Percentiles rank a stretch among this genome's conserved stretches.
phyloP scores from a whole-genome alignment of 2,113 vertebrate genomes.

The Polypterus senegalus region DNA sequence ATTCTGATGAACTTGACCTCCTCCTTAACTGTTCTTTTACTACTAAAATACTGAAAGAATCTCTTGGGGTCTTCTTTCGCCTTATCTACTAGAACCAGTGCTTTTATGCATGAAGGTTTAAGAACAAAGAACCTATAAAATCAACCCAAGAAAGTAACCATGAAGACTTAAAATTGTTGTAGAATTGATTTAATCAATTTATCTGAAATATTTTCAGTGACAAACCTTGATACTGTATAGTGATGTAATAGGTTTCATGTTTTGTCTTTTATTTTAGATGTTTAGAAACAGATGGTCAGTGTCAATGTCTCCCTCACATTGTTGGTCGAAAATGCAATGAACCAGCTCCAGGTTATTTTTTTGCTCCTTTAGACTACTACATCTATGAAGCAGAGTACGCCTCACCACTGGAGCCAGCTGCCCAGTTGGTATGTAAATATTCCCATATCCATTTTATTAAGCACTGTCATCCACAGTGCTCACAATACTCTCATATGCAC shows the following conservation, averaged over 20 bases:
- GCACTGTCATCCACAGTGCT: not conserved
- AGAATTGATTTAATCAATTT: too few relatives aligned
- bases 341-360: slow-evolving; percentile 59
- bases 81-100: too few relatives aligned
- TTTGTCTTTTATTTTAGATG: slow-evolving; percentile 38
- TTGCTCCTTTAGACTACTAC: slow-evolving; percentile 65
- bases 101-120: too few relatives aligned
- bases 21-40: too few relatives aligned
- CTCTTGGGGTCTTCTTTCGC: too few relatives aligned
- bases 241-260: not conserved
- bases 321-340: slow-evolving; percentile 52
- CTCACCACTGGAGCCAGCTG: slow-evolving; percentile 28
- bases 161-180: too few relatives aligned
- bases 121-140: too few relatives aligned
- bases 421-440: slow-evolving; percentile 42
- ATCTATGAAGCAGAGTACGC: slow-evolving; percentile 73
- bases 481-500: too few relatives aligned
- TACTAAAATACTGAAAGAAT: too few relatives aligned
- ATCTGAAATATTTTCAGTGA: not conserved
- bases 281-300: slow-evolving; percentile 51
- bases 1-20: too few relatives aligned
- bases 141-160: too few relatives aligned
- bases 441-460: too few relatives aligned
- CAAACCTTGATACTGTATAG: not conserved
- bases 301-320: slow-evolving; percentile 61